phyloP scores from a whole-genome alignment of 2,113 vertebrate species.

The Pleuronectes platessa region DNA sequence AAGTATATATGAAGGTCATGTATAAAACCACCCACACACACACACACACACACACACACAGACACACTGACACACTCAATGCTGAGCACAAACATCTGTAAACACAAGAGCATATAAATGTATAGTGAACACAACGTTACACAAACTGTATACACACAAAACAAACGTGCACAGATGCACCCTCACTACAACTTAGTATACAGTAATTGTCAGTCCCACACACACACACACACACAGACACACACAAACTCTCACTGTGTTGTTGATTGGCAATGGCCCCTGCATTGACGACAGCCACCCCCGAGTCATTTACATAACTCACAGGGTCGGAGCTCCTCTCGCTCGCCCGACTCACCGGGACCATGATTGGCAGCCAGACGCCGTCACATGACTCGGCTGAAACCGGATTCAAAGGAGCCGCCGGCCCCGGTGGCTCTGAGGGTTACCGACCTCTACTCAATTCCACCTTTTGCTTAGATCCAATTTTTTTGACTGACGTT shows the following conservation, averaged over 20 bases:
- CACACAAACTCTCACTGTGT: neutral
- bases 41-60: too few species aligned
- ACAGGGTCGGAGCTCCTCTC: constrained; percentile 19
- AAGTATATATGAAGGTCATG: too few species aligned
- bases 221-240: neutral
- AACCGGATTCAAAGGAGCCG: constrained; percentile 46
- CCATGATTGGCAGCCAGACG: constrained; percentile 66
- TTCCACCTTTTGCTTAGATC: constrained; percentile 61
- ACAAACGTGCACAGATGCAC: too few species aligned
- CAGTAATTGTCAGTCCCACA: neutral
- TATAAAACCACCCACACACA: too few species aligned
- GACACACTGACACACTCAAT: too few species aligned
- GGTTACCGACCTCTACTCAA: constrained; percentile 47
- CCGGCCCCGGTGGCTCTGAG: constrained; percentile 16
- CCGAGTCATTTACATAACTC: constrained; percentile 58
- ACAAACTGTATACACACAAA: too few species aligned
- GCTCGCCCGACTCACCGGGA: constrained; percentile 16
- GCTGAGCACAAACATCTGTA: neutral
- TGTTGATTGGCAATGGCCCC: constrained; percentile 50
- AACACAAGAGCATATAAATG: neutral
- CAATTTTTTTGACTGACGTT: constrained; percentile 49
- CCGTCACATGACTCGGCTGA: constrained; percentile 29
- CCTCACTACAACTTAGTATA: neutral
- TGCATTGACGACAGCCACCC: constrained; percentile 25
- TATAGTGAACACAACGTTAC: neutral